A percentile compares a stretch with the other conserved stretches of the same genome.
Evolutionary conservation across 2,888 invertebrate genomes (phyloP).

Genomic region (Drosophila mettleri): DNA sequence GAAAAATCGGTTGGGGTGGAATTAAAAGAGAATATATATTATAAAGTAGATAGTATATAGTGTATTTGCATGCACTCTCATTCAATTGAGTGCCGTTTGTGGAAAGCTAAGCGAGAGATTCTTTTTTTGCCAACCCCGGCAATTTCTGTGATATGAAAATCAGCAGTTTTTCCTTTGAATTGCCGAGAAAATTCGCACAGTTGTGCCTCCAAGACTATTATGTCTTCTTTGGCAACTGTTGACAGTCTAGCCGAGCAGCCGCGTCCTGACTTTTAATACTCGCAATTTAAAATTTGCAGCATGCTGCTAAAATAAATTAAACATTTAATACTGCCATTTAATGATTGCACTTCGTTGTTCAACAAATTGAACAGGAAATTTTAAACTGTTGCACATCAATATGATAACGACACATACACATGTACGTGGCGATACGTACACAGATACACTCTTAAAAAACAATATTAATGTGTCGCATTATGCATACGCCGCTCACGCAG

Average conservation of each 20-base stretch:
- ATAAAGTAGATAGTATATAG: slow-evolving; percentile 12
- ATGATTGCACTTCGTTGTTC: slow-evolving; percentile 29
- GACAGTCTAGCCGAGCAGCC: slow-evolving; percentile 37
- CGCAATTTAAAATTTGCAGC: slow-evolving; percentile 14
- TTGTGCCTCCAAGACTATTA: not conserved
- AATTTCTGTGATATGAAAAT: slow-evolving; percentile 74
- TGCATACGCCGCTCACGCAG: slow-evolving; percentile 45
- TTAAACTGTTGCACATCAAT: slow-evolving; percentile 74
- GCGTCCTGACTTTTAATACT: slow-evolving; percentile 52
- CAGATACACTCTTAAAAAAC: not conserved
- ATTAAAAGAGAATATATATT: slow-evolving; percentile 22
- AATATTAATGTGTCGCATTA: slow-evolving; percentile 59
- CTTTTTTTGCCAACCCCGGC: slow-evolving; percentile 70
- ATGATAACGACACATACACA: slow-evolving; percentile 53
- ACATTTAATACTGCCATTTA: slow-evolving; percentile 57
- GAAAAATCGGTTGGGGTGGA: not conserved
- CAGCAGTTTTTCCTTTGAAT: slow-evolving; percentile 74
- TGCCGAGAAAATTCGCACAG: slow-evolving; percentile 27
- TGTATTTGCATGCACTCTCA: slow-evolving; percentile 54
- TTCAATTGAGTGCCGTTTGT: slow-evolving; percentile 54
- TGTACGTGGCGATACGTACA: slow-evolving; percentile 12
- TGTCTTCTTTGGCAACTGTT: slow-evolving; percentile 58
- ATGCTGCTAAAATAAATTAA: slow-evolving; percentile 53
- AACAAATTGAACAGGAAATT: slow-evolving; percentile 58
- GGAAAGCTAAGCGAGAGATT: slow-evolving; percentile 34